These are phyloP conservation scores for Homarus americanus DNA, from an alignment of 1,140 invertebrate species.

Conservation along the genomic window DNA sequence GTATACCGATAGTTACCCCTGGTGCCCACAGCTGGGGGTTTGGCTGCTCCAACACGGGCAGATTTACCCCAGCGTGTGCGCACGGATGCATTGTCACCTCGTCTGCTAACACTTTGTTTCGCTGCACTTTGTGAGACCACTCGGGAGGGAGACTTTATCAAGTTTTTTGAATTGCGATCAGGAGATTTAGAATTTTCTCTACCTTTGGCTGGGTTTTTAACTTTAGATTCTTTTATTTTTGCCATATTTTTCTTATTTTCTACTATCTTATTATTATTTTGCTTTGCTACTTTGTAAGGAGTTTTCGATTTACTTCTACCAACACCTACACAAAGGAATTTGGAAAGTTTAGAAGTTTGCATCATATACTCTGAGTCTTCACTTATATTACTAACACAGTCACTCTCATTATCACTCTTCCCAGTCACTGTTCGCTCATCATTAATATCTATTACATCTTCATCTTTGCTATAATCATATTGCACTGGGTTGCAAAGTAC, in stretches of 20 bases:
- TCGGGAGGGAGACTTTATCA: slow-evolving; percentile 75
- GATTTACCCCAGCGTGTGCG: slow-evolving; percentile 67
- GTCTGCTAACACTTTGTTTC: slow-evolving; percentile 57
- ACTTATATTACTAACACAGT: slow-evolving; percentile 75
- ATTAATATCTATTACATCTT: slow-evolving; percentile 56
- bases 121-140: slow-evolving; percentile 72
- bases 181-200: slow-evolving; percentile 74
- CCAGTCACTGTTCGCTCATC: slow-evolving; percentile 64
- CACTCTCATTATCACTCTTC: slow-evolving; percentile 74
- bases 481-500: slow-evolving; percentile 72
- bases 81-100: slow-evolving; percentile 49
- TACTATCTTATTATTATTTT: slow-evolving; percentile 73
- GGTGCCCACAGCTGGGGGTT: slow-evolving; percentile 24
- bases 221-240: slow-evolving; percentile 61
- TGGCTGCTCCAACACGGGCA: slow-evolving; percentile 62
- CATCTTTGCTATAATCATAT: slow-evolving; percentile 68
- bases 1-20: slow-evolving; percentile 67
- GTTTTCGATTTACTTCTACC: slow-evolving; percentile 73
- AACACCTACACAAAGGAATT: slow-evolving; percentile 74
- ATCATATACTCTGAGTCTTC: slow-evolving; percentile 75
- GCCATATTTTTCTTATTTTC: slow-evolving; percentile 73
- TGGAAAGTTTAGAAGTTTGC: slow-evolving; percentile 74
- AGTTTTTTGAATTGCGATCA: slow-evolving; percentile 75
- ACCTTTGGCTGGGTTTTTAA: slow-evolving; percentile 66
- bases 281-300: slow-evolving; percentile 71